Evolutionary conservation across 2,797 vertebrate genomes (phyloP).

Genomic region (Sebastes matsubarae): DNA sequence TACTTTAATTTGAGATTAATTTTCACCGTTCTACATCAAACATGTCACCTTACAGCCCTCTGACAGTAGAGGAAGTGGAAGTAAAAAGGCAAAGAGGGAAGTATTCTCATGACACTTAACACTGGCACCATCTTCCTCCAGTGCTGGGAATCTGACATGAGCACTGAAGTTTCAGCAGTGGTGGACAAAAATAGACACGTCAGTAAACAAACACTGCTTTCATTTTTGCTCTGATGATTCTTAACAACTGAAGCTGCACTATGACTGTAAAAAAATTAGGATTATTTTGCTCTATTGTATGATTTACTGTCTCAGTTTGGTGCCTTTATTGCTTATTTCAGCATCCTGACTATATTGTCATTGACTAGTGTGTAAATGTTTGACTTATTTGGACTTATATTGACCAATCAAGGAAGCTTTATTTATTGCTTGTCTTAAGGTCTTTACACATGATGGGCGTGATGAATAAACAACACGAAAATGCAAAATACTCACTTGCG

Average conservation of each 20-base stretch:
- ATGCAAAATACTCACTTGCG: fast-evolving
- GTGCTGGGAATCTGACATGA: conserved; percentile 14
- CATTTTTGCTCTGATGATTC: not conserved
- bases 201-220: not conserved
- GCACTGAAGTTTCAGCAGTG: not conserved
- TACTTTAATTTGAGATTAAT: not conserved
- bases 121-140: not conserved
- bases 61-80: conserved; percentile 47
- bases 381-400: not conserved
- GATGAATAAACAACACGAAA: too few species aligned
- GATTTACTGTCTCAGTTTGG: not conserved
- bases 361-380: not conserved
- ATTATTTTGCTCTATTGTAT: not conserved
- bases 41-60: too few species aligned
- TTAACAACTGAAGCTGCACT: not conserved
- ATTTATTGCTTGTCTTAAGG: not conserved
- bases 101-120: conserved; percentile 7
- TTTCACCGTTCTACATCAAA: not conserved
- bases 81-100: conserved; percentile 41
- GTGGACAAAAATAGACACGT: not conserved
- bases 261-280: not conserved
- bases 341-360: not conserved
- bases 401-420: not conserved
- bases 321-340: not conserved
- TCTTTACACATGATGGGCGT: too few species aligned